phyloP scores from a whole-genome alignment of 2,113 vertebrate species.

The Boleophthalmus pectinirostris region DNA sequence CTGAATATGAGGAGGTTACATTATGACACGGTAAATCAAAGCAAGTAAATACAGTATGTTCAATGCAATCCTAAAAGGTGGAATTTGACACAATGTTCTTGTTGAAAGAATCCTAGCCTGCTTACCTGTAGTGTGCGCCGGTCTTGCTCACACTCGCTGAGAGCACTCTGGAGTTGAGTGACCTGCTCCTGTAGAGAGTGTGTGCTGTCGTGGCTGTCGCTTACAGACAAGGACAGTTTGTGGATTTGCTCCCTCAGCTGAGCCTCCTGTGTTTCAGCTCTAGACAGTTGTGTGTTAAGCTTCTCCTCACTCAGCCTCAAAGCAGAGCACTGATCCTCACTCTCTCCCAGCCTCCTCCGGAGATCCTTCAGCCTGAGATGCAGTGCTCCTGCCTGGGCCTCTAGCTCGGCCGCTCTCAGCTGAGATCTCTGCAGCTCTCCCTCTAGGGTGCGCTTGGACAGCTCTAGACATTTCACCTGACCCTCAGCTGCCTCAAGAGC shows the following conservation, averaged over 20 bases:
- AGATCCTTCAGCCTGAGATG: conserved; percentile 70
- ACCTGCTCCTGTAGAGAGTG: conserved; percentile 73
- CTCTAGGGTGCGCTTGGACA: conserved; percentile 68
- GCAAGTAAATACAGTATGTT: conserved; percentile 6
- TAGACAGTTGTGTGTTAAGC: conserved; percentile 61
- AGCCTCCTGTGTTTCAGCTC: conserved; percentile 72
- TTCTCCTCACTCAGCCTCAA: conserved; percentile 70
- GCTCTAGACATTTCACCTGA: conserved; percentile 68
- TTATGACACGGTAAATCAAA: conserved; percentile 51
- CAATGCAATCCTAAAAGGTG: neutral
- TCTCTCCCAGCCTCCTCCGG: conserved; percentile 72
- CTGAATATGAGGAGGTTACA: conserved; percentile 40
- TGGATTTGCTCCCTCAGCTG: conserved; percentile 76
- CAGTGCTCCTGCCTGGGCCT: conserved; percentile 65
- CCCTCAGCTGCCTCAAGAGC: conserved; percentile 71
- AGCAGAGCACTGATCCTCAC: conserved; percentile 63
- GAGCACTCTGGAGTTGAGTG: conserved; percentile 72
- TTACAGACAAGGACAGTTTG: conserved; percentile 65
- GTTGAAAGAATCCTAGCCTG: neutral
- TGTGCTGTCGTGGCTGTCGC: conserved; percentile 54
- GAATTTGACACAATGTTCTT: neutral
- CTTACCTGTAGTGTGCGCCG: conserved; percentile 78
- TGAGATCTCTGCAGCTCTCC: conserved; percentile 77
- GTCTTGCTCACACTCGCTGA: conserved; percentile 77
- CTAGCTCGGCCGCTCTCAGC: conserved; percentile 67